Conservation (phyloP, 2,888 invertebrate genomes). For the Caprella mutica region DNA sequence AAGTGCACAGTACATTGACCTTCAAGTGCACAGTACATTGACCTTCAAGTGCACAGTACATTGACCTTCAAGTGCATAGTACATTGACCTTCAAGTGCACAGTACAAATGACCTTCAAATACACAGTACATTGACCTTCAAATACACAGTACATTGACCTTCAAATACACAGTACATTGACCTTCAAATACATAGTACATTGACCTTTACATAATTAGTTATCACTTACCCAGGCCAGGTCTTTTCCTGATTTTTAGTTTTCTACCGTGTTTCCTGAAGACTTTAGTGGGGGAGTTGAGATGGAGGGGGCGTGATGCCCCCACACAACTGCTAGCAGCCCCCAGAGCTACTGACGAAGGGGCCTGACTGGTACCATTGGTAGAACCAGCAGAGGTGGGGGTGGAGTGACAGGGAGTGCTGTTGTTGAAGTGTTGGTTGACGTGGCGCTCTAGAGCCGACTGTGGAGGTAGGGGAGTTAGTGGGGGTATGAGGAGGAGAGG, state of each 20-base stretch:
- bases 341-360: conserved; percentile 52
- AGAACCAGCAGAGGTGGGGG: conserved; percentile 74
- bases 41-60: no score
- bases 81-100: no score
- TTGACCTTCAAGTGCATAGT: no score
- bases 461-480: conserved; percentile 34
- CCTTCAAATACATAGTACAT: no score
- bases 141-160: no score
- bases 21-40: no score
- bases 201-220: no score
- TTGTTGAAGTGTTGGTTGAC: conserved; percentile 73
- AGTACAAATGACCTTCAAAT: no score
- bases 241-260: conserved; percentile 73
- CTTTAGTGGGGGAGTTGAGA: conserved; percentile 54
- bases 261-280: conserved; percentile 74
- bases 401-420: conserved; percentile 57
- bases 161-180: no score
- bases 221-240: conserved; percentile 71
- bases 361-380: conserved; percentile 70
- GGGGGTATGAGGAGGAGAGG: background rate
- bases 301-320: conserved; percentile 6
- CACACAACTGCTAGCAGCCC: background rate
- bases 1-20: no score
- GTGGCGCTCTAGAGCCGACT: conserved; percentile 76
- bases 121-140: no score